Percentiles rank a stretch among this genome's conserved stretches.
Evolutionary conservation across 2,797 vertebrate species (phyloP).

Genomic region (Chloroceryle amazona): DNA sequence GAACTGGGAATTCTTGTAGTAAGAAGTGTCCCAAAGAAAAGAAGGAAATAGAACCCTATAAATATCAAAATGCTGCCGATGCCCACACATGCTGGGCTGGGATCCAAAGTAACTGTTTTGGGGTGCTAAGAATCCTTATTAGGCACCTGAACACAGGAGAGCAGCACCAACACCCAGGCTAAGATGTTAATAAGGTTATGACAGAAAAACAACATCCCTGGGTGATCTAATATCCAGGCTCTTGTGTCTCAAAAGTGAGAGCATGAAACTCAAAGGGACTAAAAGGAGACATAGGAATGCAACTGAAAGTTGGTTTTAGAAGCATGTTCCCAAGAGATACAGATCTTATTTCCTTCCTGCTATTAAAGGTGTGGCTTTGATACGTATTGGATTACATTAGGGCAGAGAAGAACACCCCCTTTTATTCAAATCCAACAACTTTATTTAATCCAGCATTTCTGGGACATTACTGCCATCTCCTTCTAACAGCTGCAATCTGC

Average conservation of each 20-base stretch:
- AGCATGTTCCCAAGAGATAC: slow-evolving; percentile 27
- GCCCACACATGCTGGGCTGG: neutral
- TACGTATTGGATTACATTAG: neutral
- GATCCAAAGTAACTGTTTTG: slow-evolving; percentile 29
- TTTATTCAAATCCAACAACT: neutral
- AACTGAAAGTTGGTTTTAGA: neutral
- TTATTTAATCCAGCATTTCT: neutral
- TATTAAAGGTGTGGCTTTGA: neutral
- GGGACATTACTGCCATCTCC: neutral
- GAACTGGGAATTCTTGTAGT: slow-evolving; percentile 28
- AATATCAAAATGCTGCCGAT: slow-evolving; percentile 48
- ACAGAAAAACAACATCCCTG: neutral
- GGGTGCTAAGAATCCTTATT: neutral
- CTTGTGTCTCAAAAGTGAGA: neutral
- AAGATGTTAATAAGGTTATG: neutral
- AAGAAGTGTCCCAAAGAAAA: slow-evolving; percentile 37
- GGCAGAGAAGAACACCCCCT: neutral
- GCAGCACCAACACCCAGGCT: neutral
- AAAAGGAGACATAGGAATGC: neutral
- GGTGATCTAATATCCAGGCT: neutral
- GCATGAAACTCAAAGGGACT: neutral
- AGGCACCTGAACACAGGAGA: slow-evolving; percentile 7
- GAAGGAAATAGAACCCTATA: slow-evolving; percentile 53
- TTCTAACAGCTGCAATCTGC: neutral
- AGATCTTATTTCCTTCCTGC: slow-evolving; percentile 43